Percentiles rank a stretch among this genome's conserved stretches.
These are phyloP conservation scores for Eupithecia vulgata DNA, from an alignment of 2,888 invertebrate genomes.

Conservation along the genomic window DNA sequence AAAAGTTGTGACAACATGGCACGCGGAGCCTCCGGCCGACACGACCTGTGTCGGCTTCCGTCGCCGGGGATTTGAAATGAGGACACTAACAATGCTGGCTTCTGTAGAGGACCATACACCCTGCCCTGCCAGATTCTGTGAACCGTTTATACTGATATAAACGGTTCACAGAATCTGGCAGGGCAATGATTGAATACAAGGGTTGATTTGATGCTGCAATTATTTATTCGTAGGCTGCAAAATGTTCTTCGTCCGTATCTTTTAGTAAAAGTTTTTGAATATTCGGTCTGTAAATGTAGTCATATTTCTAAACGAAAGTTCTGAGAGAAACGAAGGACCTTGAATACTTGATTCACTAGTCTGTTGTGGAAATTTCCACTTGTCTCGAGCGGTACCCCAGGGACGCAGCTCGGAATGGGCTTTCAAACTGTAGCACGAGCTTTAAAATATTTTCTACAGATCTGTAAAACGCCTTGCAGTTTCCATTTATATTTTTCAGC, in stretches of 20 bases:
- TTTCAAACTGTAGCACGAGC: slow-evolving; percentile 10
- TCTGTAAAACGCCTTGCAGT: not conserved
- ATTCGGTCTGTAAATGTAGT: not conserved
- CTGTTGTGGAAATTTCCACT: slow-evolving; percentile 6
- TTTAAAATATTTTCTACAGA: not conserved
- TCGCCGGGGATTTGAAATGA: slow-evolving; percentile 6
- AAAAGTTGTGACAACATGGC: slow-evolving; percentile 15
- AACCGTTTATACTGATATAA: not conserved
- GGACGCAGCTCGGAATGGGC: slow-evolving; percentile 16
- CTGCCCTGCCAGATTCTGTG: too few relatives aligned
- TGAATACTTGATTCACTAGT: not conserved
- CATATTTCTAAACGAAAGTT: not conserved
- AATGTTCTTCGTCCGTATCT: not conserved
- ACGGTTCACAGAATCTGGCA: not conserved
- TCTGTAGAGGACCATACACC: not conserved
- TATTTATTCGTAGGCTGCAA: too few relatives aligned
- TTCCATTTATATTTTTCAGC: not conserved
- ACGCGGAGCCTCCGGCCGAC: not conserved
- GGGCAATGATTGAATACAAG: not conserved
- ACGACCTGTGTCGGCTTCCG: not conserved
- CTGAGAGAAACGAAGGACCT: not conserved
- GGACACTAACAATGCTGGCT: slow-evolving; percentile 3
- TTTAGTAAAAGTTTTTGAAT: not conserved
- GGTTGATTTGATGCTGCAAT: not conserved
- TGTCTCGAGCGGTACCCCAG: slow-evolving; percentile 1